Percentiles rank a stretch among this genome's conserved stretches.
These are phyloP conservation scores for Tanytarsus gracilentus DNA, from an alignment of 2,888 invertebrate species.

Conservation along the genomic window DNA sequence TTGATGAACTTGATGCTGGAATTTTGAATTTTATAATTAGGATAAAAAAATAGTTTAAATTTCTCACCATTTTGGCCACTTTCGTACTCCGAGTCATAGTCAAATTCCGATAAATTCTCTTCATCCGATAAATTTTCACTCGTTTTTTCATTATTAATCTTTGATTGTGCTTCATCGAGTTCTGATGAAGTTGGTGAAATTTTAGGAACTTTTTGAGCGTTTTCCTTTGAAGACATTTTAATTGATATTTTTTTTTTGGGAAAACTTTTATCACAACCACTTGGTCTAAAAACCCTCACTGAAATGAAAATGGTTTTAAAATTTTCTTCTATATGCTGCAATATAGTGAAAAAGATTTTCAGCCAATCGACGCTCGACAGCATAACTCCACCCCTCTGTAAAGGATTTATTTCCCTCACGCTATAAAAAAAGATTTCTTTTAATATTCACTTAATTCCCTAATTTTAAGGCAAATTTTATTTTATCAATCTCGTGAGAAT, in stretches of 20 bases:
- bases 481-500: not conserved
- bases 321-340: too few species aligned
- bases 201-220: not conserved
- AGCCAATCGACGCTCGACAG: not conserved
- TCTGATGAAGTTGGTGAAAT: not conserved
- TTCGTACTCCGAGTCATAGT: constrained; percentile 16
- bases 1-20: not conserved
- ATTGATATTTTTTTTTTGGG: not conserved
- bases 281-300: too few species aligned
- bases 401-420: too few species aligned
- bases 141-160: constrained; percentile 4
- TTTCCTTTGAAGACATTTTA: not conserved
- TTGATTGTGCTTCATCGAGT: not conserved
- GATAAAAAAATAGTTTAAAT: not conserved
- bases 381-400: not conserved
- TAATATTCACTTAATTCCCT: too few species aligned
- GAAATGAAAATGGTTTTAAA: not conserved
- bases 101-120: constrained; percentile 22
- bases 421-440: too few species aligned
- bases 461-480: too few species aligned
- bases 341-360: not conserved
- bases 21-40: not conserved
- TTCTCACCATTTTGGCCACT: not conserved
- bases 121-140: constrained; percentile 13
- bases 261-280: too few species aligned